phyloP scores from a whole-genome alignment of 2,797 vertebrate genomes.

The Fringilla coelebs region DNA sequence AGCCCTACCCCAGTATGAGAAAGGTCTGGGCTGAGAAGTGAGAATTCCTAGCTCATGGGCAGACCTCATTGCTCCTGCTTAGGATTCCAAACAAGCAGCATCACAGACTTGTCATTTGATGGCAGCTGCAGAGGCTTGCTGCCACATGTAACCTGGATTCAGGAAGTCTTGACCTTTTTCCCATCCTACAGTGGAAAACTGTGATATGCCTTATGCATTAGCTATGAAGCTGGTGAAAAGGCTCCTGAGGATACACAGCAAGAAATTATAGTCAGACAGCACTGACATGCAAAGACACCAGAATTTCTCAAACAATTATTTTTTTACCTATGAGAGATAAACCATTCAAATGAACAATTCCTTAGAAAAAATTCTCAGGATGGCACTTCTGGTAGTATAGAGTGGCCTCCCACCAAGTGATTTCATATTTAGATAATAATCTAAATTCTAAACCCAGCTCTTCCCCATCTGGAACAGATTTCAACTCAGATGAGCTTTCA shows the following conservation, averaged over 20 bases:
- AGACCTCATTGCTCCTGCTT: not conserved
- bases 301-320: not conserved
- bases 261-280: not conserved
- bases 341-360: not conserved
- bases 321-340: not conserved
- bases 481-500: not conserved
- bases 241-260: not conserved
- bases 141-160: not conserved
- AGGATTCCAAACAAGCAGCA: not conserved
- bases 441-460: not conserved
- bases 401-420: not conserved
- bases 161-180: not conserved
- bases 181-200: not conserved
- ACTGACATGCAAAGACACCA: not conserved
- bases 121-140: not conserved
- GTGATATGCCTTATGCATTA: not conserved
- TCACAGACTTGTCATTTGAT: not conserved
- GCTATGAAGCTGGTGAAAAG: not conserved
- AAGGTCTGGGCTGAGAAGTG: not conserved
- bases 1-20: not conserved
- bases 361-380: not conserved
- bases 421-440: not conserved
- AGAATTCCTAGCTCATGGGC: not conserved
- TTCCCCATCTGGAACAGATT: not conserved
- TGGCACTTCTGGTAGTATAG: not conserved